A percentile compares a stretch with the other conserved stretches of the same genome.
phyloP scores from a whole-genome alignment of 1,140 invertebrate species.

The Drosophila takahashii region DNA sequence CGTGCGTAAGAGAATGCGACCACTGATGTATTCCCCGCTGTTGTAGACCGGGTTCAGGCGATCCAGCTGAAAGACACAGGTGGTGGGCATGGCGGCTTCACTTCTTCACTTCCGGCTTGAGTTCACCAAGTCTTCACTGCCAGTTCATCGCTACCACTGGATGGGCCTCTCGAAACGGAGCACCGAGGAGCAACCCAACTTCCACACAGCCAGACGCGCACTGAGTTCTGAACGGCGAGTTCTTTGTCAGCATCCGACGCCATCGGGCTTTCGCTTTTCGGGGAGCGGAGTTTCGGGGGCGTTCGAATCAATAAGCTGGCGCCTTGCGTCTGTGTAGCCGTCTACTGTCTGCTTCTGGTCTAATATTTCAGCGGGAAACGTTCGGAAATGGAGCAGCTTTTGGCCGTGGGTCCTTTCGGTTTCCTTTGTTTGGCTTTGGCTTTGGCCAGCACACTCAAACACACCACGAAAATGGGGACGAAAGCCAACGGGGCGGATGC shows the following conservation, averaged over 20 bases:
- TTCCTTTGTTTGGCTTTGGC: constrained; percentile 60
- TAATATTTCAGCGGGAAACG: constrained; percentile 70
- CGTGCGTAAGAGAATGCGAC: constrained; percentile 74
- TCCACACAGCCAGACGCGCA: constrained; percentile 77
- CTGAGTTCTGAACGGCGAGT: constrained; percentile 40
- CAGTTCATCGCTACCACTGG: constrained; percentile 9
- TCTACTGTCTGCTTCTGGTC: constrained; percentile 79
- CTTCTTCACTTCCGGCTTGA: constrained; percentile 3
- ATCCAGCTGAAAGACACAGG: constrained; percentile 81
- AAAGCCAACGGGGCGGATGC: constrained; percentile 15
- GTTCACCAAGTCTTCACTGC: constrained; percentile 5
- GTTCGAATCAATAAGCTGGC: constrained; percentile 81
- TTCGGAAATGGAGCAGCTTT: constrained; percentile 62
- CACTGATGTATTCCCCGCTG: constrained; percentile 79
- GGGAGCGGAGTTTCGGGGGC: constrained; percentile 17
- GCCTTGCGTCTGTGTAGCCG: constrained; percentile 78
- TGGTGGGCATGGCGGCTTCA: constrained; percentile 69
- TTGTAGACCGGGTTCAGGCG: constrained; percentile 77
- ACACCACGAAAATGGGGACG: constrained; percentile 14
- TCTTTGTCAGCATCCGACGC: constrained; percentile 61
- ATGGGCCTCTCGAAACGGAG: not conserved
- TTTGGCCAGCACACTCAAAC: constrained; percentile 8
- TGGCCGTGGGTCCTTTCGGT: constrained; percentile 59
- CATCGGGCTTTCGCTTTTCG: constrained; percentile 56
- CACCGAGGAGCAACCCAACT: constrained; percentile 54